phyloP scores from a whole-genome alignment of 2,113 vertebrate genomes.

The Prietella phreatophila region DNA sequence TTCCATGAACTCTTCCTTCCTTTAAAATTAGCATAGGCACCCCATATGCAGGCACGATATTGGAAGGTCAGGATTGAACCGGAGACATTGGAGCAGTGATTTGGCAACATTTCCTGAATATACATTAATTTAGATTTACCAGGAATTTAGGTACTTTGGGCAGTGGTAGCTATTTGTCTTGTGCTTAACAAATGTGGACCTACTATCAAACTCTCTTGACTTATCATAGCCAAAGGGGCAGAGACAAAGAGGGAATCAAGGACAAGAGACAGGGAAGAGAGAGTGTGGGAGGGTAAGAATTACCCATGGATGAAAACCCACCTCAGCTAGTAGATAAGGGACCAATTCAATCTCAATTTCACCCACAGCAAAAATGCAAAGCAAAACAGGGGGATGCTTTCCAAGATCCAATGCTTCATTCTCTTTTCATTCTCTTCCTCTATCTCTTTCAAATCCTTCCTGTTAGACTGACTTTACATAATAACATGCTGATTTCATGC shows the following conservation, averaged over 20 bases:
- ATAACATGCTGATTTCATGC: conserved; percentile 55
- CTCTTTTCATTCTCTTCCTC: conserved; percentile 11
- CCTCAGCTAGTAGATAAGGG: conserved; percentile 59
- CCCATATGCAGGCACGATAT: not conserved
- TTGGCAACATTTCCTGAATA: not conserved
- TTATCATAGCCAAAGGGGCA: not conserved
- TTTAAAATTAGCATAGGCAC: not conserved
- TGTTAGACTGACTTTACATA: conserved; percentile 64
- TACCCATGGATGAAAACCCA: conserved; percentile 66
- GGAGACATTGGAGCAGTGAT: not conserved
- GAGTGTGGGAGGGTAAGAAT: conserved; percentile 62
- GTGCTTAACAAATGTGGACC: not conserved
- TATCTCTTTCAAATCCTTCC: conserved; percentile 28
- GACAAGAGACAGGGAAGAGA: not conserved
- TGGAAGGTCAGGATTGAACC: not conserved
- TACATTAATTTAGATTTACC: not conserved
- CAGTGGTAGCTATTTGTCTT: not conserved
- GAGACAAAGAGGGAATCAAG: conserved; percentile 1
- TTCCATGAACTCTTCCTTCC: not conserved
- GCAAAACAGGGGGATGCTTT: conserved; percentile 47
- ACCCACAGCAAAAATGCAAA: conserved; percentile 58
- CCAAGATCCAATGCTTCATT: conserved; percentile 35
- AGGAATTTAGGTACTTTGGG: not conserved
- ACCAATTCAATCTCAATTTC: conserved; percentile 62
- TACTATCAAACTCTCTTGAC: not conserved